Conservation (phyloP, 2,113 vertebrate species). For the Barnardius zonarius region DNA sequence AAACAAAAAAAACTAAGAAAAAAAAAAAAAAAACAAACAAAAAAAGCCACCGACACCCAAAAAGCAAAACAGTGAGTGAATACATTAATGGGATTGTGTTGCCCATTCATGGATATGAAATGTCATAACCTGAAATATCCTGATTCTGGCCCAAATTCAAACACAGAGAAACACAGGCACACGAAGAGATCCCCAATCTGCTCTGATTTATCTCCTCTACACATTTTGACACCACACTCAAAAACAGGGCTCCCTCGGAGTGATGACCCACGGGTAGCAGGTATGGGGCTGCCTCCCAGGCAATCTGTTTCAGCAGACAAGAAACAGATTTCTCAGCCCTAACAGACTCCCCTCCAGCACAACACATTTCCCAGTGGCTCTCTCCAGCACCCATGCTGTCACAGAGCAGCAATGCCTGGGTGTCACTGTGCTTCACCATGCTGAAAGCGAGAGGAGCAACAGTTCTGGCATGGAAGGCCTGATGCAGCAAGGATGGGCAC, state of each 20-base stretch:
- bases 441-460: not conserved
- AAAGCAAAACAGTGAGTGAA: not conserved
- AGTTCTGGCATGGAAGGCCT: not conserved
- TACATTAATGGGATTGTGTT: not conserved
- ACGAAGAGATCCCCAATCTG: not conserved
- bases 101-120: not conserved
- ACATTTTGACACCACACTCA: not conserved
- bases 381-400: not conserved
- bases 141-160: constrained; percentile 3
- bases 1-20: too few species aligned
- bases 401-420: not conserved
- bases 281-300: not conserved
- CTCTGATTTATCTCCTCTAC: not conserved
- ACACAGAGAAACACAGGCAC: not conserved
- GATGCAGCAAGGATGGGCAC: not conserved
- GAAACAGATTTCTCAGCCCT: not conserved
- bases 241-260: not conserved
- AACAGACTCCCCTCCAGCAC: not conserved
- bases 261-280: not conserved
- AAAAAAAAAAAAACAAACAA: too few species aligned
- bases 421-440: not conserved
- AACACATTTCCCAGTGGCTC: not conserved
- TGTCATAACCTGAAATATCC: not conserved
- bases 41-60: not conserved
- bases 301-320: not conserved